A percentile compares a stretch with the other conserved stretches of the same genome.
Evolutionary conservation across 2,888 invertebrate species (phyloP).

Genomic region (Campaea margaritaria): DNA sequence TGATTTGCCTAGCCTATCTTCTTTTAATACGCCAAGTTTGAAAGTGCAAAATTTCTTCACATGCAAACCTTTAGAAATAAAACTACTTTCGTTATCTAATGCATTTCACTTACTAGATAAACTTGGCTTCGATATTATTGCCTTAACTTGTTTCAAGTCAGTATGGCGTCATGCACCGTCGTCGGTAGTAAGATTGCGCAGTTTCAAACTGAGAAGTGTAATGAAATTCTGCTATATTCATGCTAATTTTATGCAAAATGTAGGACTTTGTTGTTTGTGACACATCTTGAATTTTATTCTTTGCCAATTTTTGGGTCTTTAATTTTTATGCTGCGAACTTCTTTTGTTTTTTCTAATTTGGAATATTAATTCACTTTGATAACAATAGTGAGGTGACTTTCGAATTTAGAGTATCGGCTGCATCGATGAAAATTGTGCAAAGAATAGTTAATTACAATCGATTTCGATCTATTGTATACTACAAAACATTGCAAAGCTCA

Average conservation of each 20-base stretch:
- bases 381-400: conserved; percentile 10
- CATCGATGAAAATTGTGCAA: conserved; percentile 23
- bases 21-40: conserved; percentile 5
- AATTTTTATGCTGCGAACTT: not conserved
- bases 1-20: too few relatives aligned
- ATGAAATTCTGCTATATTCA: conserved; percentile 43
- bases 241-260: conserved; percentile 40
- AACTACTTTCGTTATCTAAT: conserved; percentile 35
- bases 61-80: conserved; percentile 25
- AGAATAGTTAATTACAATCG: conserved; percentile 47
- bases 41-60: conserved; percentile 22
- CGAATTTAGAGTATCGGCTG: conserved; percentile 11
- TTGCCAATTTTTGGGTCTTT: conserved; percentile 17
- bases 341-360: too few relatives aligned
- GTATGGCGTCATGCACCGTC: conserved; percentile 56
- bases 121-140: conserved; percentile 33
- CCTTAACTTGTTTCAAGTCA: conserved; percentile 50
- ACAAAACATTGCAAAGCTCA: conserved; percentile 59
- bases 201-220: conserved; percentile 43
- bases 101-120: conserved; percentile 45
- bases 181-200: conserved; percentile 50
- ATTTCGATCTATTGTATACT: conserved; percentile 55
- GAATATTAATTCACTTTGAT: too few relatives aligned
- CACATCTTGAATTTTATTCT: conserved; percentile 18
- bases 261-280: conserved; percentile 31